Evolutionary conservation across 2,113 vertebrate genomes (phyloP), one percentile per base, ranked within the genome.

Genomic region (Eubucco bourcierii): DNA sequence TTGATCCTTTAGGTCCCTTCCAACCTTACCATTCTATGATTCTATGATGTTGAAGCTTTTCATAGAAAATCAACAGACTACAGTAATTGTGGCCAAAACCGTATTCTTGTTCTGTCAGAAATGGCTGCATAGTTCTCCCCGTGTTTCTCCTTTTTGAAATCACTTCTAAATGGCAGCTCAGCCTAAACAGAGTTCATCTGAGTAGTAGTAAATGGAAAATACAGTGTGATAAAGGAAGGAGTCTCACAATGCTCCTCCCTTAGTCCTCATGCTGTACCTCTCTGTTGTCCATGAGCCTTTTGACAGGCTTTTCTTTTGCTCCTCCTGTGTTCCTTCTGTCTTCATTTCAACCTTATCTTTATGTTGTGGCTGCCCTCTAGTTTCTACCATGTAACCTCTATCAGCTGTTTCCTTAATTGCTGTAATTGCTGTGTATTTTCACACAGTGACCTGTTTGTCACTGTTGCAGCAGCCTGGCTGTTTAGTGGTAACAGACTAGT

Each of bases 341-440:
- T 94, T 91, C 68, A 27, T 95, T 88, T 75, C 90, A 95, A 53
- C 73, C 88, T 88, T 65, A 59, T 72, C 88, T 93, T 93, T 93
- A 85, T 93, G 85, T 90, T 78, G 70, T 66, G 67, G 47, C 73
- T 94, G 94, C 88, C 90, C 83, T 78, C 83, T 91, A 80, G 63
- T 86, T 95, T 90, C 85, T 80, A 90, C 44, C 77, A 50, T 67
- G 83, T 95, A 87, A 95, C 93, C 90, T 87, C 85, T 77, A 79
- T 95, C 94, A 90, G 92, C 96, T 96, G 94, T 94, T 96, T 94
- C 94, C 90, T 94, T 96, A 94, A 94, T 90, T 96, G 84, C 92
- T 0, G 63, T 96, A 94, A 95, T 94, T 0, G 41, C 90, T 91
- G 74, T 75, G 84, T 93, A 65, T 95, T 94, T 95, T 95, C 83